Percentiles rank a stretch among this genome's conserved stretches.
phyloP scores from a whole-genome alignment of 2,797 vertebrate genomes.

The Aulostomus chinensis region DNA sequence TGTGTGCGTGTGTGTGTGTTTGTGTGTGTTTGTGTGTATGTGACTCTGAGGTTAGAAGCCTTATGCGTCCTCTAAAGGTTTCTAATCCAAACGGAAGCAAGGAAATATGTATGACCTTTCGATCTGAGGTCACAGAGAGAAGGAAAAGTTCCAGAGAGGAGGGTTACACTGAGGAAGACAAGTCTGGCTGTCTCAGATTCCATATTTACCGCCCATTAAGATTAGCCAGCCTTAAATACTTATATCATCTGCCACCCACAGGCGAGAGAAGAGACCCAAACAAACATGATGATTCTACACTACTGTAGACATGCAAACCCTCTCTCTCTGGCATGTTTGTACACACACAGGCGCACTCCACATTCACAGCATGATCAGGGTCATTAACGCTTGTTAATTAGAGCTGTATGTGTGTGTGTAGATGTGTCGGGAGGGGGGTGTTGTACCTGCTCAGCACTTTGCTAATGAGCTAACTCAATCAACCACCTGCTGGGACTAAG shows the following conservation, averaged over 20 bases:
- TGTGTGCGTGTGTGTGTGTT: constrained; percentile 4
- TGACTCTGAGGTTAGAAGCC: constrained; percentile 37
- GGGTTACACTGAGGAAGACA: neutral
- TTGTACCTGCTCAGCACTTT: constrained; percentile 75
- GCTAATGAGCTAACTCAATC: constrained; percentile 76
- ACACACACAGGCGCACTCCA: constrained; percentile 34
- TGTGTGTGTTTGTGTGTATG: constrained; percentile 5
- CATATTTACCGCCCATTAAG: constrained; percentile 17
- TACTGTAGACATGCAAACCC: constrained; percentile 48
- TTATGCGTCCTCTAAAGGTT: constrained; percentile 31
- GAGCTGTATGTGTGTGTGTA: constrained; percentile 56
- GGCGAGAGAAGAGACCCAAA: no score
- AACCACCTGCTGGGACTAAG: constrained; percentile 72
- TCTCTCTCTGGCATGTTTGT: constrained; percentile 51
- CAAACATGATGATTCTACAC: constrained; percentile 11
- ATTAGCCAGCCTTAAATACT: constrained; percentile 9
- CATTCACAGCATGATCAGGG: constrained; percentile 43
- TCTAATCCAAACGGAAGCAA: constrained; percentile 44
- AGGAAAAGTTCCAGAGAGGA: constrained; percentile 1
- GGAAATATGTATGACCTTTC: constrained; percentile 42
- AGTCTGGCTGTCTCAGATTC: no score
- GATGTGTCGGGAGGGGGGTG: constrained; percentile 32
- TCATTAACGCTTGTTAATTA: constrained; percentile 77
- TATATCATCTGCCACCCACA: neutral
- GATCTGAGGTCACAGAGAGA: constrained; percentile 20